Conservation (phyloP, 2,113 vertebrate genomes). For the Marmota flaviventris region DNA sequence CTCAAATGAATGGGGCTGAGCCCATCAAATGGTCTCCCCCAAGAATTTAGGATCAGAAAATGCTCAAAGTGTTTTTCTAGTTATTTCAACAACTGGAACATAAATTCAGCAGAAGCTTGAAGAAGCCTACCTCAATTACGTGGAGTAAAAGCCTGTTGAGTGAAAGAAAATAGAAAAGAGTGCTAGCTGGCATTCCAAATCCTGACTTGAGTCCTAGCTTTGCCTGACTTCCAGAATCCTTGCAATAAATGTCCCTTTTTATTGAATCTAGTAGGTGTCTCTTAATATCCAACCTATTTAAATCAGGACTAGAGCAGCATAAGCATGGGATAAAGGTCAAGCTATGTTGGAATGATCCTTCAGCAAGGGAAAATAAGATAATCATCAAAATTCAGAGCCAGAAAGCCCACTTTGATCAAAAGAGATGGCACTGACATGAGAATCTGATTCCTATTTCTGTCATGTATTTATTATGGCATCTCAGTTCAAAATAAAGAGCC, state of each 20-base stretch:
- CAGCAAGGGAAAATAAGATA: constrained; percentile 2
- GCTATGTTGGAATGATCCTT: neutral
- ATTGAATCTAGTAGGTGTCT: neutral
- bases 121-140: neutral
- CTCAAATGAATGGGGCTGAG: neutral
- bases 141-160: neutral
- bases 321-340: neutral
- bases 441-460: constrained; percentile 22
- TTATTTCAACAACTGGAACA: constrained; percentile 9
- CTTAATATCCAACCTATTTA: neutral
- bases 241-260: neutral
- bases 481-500: constrained; percentile 52
- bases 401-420: constrained; percentile 42
- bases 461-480: constrained; percentile 23
- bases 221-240: neutral
- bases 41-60: constrained; percentile 44
- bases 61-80: constrained; percentile 5
- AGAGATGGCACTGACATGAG: neutral
- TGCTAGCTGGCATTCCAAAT: neutral
- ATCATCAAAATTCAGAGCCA: constrained; percentile 52
- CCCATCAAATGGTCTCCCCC: neutral
- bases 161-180: neutral
- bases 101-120: neutral
- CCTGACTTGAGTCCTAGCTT: neutral
- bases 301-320: neutral